Evolutionary conservation across 1,140 invertebrate genomes (phyloP).

Genomic region (Ceratosolen fusciceps): DNA sequence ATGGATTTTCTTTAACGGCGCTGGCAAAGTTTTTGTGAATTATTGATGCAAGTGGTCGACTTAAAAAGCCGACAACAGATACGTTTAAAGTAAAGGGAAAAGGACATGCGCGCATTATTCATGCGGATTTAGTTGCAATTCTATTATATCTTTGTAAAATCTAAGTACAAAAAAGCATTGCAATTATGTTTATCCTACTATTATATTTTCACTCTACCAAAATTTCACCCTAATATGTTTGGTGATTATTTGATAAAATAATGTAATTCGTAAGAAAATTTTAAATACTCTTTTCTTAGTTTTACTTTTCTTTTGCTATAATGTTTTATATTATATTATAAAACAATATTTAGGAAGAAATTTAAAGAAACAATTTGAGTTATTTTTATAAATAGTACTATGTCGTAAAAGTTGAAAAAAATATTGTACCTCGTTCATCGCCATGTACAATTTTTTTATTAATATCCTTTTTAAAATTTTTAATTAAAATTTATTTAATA

Average conservation of each 20-base stretch:
- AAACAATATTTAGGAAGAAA: too few relatives aligned
- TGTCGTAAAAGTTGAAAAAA: too few relatives aligned
- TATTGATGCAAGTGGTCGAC: background rate
- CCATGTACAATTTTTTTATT: too few relatives aligned
- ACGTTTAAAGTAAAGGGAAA: background rate
- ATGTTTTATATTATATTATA: too few relatives aligned
- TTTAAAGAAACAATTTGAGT: too few relatives aligned
- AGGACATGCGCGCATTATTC: background rate
- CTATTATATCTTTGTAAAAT: conserved; percentile 31
- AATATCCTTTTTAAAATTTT: too few relatives aligned
- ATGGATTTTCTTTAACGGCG: conserved; percentile 90
- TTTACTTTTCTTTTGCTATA: too few relatives aligned
- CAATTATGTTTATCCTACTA: conserved; percentile 2
- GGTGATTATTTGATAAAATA: background rate
- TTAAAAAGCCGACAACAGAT: background rate
- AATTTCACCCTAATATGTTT: background rate
- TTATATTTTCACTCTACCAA: too few relatives aligned
- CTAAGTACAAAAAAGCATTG: conserved; percentile 43
- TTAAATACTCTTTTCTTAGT: background rate
- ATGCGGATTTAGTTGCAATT: conserved; percentile 42
- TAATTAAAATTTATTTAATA: too few relatives aligned
- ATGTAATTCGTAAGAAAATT: too few relatives aligned
- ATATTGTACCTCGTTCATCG: too few relatives aligned
- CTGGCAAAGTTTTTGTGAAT: background rate
- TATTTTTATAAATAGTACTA: too few relatives aligned